Evolutionary conservation across 2,113 vertebrate species (phyloP), one percentile per base, ranked within the genome.

Genomic region (Formicarius rufipectus): DNA sequence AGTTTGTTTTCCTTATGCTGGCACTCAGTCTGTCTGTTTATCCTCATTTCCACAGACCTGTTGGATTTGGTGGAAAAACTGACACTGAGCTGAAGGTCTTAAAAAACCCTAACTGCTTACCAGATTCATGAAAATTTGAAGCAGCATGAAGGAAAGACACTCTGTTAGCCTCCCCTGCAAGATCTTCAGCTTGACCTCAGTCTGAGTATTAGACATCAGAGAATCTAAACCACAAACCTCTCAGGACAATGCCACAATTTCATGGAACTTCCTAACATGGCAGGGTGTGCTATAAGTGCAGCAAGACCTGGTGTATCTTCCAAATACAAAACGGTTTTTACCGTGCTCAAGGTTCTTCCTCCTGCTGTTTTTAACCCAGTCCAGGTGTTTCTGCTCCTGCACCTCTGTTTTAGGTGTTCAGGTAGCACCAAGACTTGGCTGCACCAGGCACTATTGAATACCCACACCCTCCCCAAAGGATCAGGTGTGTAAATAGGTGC

Each of bases 231-330:
- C 30, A 55, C 28, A 62, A n/a, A 56, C 5, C 7, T 27, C 6
- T 25, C 4, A 39, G 67, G 58, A 39, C 3, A 42, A 4, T 6
- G 49, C 40, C 0, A 0, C n/a, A n/a, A n/a, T n/a, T 24, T 62
- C 37, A 8, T 14, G 9, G 35, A 90, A 24, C 33, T 33, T 58
- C 33, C 58, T 60, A 8, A 12, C 1, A 0, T 9, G 24, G 14
- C 17, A 69, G 31, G 20, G 12, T 52, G 35, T 59, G 63, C 40
- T 81, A 1, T 44, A 30, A 84, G 24, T 42, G 27, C 66, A 55
- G 21, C 33, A 40, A 42, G 14, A 75, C 16, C 19, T 30, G 13
- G 5, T 21, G 30, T 18, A 12, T 30, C 10, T 63, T 68, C 22
- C 24, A 52, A 76, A 49, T 3, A 37, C 45, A 92, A 9, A 45